These are phyloP conservation scores for Fissipunctia ypsillon DNA, from an alignment of 2,888 invertebrate genomes.

Conservation along the genomic window DNA sequence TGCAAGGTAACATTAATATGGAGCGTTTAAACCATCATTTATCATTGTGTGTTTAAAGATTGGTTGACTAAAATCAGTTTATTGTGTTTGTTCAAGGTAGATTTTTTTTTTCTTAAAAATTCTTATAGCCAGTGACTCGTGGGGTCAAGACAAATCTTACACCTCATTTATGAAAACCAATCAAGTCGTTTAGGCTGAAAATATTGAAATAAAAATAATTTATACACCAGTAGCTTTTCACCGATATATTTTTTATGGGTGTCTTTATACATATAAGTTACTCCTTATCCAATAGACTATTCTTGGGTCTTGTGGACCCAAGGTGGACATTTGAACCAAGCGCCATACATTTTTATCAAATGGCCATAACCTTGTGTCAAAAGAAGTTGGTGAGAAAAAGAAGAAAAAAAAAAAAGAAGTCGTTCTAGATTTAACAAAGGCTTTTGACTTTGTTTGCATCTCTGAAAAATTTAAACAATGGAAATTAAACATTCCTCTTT, in stretches of 20 bases:
- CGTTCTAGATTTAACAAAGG: not conserved
- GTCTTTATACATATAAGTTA: not conserved
- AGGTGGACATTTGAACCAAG: not conserved
- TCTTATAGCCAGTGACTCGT: not conserved
- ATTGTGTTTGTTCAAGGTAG: not conserved
- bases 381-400: not conserved
- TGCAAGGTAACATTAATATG: constrained; percentile 89
- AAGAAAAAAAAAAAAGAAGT: too few species aligned
- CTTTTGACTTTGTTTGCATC: not conserved
- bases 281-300: not conserved
- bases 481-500: not conserved
- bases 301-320: too few species aligned
- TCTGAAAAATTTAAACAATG: not conserved
- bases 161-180: not conserved
- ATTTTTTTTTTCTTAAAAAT: not conserved
- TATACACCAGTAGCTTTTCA: too few species aligned
- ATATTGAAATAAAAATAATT: not conserved
- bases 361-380: not conserved
- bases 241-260: not conserved
- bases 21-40: not conserved
- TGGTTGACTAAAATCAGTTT: not conserved
- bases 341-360: not conserved
- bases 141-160: not conserved
- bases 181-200: not conserved
- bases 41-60: not conserved